A percentile compares a stretch with the other conserved stretches of the same genome.
phyloP scores from a whole-genome alignment of 2,113 vertebrate genomes.

The Sula dactylatra region DNA sequence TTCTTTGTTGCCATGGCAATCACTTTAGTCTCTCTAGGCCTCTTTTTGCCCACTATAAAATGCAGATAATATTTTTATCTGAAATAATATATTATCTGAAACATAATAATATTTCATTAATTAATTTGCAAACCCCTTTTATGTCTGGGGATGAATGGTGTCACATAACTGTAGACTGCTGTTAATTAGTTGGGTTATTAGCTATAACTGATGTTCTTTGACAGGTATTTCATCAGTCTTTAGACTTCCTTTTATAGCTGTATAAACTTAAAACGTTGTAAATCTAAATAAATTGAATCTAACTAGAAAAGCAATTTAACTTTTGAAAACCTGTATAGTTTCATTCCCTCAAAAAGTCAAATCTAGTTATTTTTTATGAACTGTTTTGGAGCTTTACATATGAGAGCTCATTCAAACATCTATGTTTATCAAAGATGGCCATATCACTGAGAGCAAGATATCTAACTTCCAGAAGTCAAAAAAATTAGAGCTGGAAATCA shows the following conservation, averaged over 20 bases:
- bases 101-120: not conserved
- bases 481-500: not conserved
- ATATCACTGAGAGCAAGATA: not conserved
- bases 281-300: not conserved
- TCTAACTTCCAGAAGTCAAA: not conserved
- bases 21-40: not conserved
- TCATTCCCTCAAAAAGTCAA: not conserved
- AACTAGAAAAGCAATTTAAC: not conserved
- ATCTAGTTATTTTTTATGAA: not conserved
- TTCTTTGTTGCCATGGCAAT: constrained; percentile 15
- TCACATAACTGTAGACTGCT: not conserved
- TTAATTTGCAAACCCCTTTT: not conserved
- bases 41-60: not conserved
- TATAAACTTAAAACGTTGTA: not conserved
- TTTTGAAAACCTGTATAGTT: not conserved
- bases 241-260: not conserved
- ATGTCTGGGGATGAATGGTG: not conserved
- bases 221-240: not conserved
- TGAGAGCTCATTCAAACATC: not conserved
- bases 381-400: not conserved
- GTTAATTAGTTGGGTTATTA: not conserved
- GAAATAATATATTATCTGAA: no score
- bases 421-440: not conserved
- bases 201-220: not conserved
- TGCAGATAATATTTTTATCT: not conserved